A percentile compares a stretch with the other conserved stretches of the same genome.
phyloP scores from a whole-genome alignment of 2,797 vertebrate species.

The Loriculus beryllinus region DNA sequence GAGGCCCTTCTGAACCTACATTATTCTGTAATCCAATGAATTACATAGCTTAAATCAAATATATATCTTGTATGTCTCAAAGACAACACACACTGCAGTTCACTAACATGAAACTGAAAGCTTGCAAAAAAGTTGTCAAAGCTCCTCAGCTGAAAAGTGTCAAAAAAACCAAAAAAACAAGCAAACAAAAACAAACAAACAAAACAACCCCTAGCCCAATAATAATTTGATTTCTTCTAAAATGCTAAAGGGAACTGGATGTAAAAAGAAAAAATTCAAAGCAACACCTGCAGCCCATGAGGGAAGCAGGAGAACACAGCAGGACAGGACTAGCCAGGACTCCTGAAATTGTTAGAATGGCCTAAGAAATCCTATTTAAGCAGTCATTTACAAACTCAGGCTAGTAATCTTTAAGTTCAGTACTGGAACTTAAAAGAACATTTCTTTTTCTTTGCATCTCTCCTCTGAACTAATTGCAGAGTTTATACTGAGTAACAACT shows the following conservation, averaged over 20 bases:
- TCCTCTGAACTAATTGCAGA: neutral
- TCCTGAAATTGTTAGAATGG: neutral
- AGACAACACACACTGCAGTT: rapidly evolving
- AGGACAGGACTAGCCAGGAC: neutral
- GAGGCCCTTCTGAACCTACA: neutral
- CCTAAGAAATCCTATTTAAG: neutral
- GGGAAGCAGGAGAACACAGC: neutral
- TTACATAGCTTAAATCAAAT: neutral
- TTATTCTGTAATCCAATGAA: neutral
- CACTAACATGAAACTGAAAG: neutral
- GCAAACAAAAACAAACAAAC: neutral
- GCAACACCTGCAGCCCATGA: neutral
- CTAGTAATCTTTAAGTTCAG: neutral
- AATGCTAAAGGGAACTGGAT: neutral
- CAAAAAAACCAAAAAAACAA: neutral
- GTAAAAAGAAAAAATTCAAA: neutral
- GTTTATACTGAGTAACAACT: neutral
- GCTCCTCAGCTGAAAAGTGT: neutral
- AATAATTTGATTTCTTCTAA: neutral
- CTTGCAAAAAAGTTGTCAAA: neutral
- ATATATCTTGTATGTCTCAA: neutral
- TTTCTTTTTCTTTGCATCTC: neutral
- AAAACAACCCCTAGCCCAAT: neutral
- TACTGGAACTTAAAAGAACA: neutral
- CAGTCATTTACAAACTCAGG: neutral